A percentile compares a stretch with the other conserved stretches of the same genome.
These are phyloP conservation scores for Aspidoscelis tigris DNA, from an alignment of 2,113 vertebrate genomes.

Conservation along the genomic window DNA sequence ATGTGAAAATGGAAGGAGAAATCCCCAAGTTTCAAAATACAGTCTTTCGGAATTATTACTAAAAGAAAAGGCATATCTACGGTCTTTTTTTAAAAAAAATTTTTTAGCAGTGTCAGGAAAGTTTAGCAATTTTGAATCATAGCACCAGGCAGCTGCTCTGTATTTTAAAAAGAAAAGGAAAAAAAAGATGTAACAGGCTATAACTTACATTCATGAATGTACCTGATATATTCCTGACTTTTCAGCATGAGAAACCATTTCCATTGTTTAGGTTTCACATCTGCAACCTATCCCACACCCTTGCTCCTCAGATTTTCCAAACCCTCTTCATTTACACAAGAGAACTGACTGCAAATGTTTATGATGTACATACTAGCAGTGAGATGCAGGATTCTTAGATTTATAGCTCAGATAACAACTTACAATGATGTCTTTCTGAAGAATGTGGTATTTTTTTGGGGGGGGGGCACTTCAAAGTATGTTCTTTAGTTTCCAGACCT, in stretches of 20 bases:
- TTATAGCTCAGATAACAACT: constrained; percentile 53
- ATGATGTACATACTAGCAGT: constrained; percentile 50
- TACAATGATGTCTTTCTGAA: constrained; percentile 6
- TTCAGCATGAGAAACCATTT: constrained; percentile 59
- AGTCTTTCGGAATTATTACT: constrained; percentile 49
- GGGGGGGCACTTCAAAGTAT: constrained; percentile 37
- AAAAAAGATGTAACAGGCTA: constrained; percentile 39
- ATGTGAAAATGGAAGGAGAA: constrained; percentile 32
- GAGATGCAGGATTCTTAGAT: constrained; percentile 30
- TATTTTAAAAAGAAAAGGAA: constrained; percentile 39
- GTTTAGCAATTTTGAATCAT: constrained; percentile 50
- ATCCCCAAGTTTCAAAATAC: constrained; percentile 33
- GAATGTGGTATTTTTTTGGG: background rate
- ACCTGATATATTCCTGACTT: constrained; percentile 42
- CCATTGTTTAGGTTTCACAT: constrained; percentile 54
- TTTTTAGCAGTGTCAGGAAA: constrained; percentile 63
- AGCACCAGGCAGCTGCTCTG: constrained; percentile 40
- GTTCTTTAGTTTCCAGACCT: constrained; percentile 11
- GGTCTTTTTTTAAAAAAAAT: constrained; percentile 28
- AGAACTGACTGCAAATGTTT: constrained; percentile 59
- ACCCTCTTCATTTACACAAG: constrained; percentile 17
- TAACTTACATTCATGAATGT: constrained; percentile 27
- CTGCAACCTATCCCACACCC: constrained; percentile 23
- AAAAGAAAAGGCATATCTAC: constrained; percentile 22
- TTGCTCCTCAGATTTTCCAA: background rate